Base-by-base conservation (phyloP, 1,140 invertebrate species). In the Conus ventricosus region DNA sequence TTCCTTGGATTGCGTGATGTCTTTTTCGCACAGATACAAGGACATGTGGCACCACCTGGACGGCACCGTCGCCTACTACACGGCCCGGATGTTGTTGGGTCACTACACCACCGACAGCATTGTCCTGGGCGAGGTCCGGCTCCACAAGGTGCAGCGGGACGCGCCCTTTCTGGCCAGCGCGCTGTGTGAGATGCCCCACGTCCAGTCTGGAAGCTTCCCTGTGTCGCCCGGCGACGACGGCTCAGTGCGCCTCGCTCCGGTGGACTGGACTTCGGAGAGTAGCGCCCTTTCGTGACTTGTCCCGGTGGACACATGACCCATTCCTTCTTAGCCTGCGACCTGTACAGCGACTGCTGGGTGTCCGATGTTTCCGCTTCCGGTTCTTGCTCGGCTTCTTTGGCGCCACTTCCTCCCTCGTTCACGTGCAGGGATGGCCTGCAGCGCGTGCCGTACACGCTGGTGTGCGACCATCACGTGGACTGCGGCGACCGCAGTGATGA, bases 401-500 rank as follows among this genome's bases (percentile, higher is more conserved):
- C 84, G 84, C 53, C 84, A 76, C 67, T 86, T 76, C 84, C 84
- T 27, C 84, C 84, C 13, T 60, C 55, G 17, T 86, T 86, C 55
- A 57, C 82, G 53, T 84, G 82, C 82, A 55, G 15, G 11, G 25
- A 84, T n/a, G 82, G 82, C 53, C 17, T 57, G 17, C 53, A 84
- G 82, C 53, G 25, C 57, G n/a, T 89, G 80, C 57, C 85, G 5
- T 87, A 87, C 67, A 80, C 84, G 3, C 60, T 87, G n/a, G 87
- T 90, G 67, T 90, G 89, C 76, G 87, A 90, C 55, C 86, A 87
- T 55, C 20, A 84, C 17, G 13, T 2, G 10, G 82, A 87, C 54
- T 90, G 89, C 67, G 63, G 5, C 6, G 89, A 87, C 51, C 54
- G 27, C 17, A 80, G 71, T 81, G 89, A 90, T 57, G 89, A 90